phyloP scores from a whole-genome alignment of 2,888 invertebrate genomes.

The Tromatobia lineatoria region DNA sequence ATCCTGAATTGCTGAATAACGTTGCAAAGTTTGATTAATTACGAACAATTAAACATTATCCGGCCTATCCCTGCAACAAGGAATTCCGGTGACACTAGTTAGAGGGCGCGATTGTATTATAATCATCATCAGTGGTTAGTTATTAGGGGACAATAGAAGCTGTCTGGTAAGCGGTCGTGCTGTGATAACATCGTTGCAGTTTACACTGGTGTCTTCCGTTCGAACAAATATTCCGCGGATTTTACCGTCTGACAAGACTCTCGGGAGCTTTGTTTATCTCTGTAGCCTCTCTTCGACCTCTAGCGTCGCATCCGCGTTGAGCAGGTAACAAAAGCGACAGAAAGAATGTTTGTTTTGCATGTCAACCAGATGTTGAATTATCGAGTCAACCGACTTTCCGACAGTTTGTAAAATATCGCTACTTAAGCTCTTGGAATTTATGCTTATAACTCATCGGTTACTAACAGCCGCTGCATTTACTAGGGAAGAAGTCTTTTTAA shows the following conservation, averaged over 20 bases:
- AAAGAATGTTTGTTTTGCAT: slow-evolving; percentile 34
- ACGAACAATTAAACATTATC: too few species aligned
- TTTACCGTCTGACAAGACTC: background rate
- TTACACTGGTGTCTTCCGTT: background rate
- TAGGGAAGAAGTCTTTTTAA: too few species aligned
- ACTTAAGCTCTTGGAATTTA: background rate
- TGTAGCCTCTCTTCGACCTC: background rate
- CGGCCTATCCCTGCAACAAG: too few species aligned
- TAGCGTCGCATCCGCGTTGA: background rate
- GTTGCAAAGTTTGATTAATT: too few species aligned
- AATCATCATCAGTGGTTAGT: slow-evolving; percentile 15
- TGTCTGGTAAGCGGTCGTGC: slow-evolving; percentile 23
- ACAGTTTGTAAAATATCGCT: background rate
- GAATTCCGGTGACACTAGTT: slow-evolving; percentile 7
- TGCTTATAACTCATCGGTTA: background rate
- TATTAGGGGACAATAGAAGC: slow-evolving; percentile 17
- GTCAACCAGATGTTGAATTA: slow-evolving; percentile 51
- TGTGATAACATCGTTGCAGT: slow-evolving; percentile 1
- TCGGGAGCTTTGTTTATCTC: background rate
- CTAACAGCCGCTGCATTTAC: too few species aligned
- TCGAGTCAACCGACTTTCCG: background rate
- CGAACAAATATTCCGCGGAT: background rate
- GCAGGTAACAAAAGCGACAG: slow-evolving; percentile 37
- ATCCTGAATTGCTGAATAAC: too few species aligned
- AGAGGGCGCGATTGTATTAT: slow-evolving; percentile 1